Conservation (phyloP, 2,113 vertebrate genomes). For the Apteryx owenii region DNA sequence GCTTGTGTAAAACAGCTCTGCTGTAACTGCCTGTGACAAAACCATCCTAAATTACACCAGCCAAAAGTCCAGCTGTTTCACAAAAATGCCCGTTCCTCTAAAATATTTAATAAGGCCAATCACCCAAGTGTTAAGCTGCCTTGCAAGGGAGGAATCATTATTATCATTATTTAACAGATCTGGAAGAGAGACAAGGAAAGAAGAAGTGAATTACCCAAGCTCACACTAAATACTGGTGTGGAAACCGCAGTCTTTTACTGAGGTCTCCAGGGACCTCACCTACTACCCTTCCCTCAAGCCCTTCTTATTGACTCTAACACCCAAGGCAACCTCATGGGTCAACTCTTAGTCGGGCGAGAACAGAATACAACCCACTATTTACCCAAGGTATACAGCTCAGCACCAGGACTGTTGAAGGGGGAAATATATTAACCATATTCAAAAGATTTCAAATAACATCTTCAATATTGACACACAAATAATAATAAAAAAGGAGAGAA, state of each 20-base stretch:
- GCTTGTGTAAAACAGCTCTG: not conserved
- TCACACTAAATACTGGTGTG: fast-evolving
- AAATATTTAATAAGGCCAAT: not conserved
- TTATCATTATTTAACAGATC: not conserved
- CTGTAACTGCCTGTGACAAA: not conserved
- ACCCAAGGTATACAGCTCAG: not conserved
- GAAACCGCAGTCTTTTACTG: not conserved
- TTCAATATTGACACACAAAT: not conserved
- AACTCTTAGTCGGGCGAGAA: not conserved
- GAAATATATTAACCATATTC: not conserved
- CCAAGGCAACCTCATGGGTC: not conserved
- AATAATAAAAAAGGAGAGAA: not conserved
- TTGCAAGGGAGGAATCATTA: not conserved
- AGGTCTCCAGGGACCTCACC: not conserved
- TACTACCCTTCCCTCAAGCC: not conserved
- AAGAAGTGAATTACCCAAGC: not conserved
- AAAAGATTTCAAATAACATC: not conserved
- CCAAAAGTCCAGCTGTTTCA: not conserved
- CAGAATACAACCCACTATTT: not conserved
- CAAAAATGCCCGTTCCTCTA: not conserved
- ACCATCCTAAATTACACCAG: not conserved
- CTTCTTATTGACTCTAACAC: not conserved
- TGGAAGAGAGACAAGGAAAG: not conserved
- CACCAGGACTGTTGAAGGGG: not conserved
- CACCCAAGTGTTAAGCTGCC: not conserved